phyloP scores from a whole-genome alignment of 2,797 vertebrate species.

The Microctenopoma steveboyesi region DNA sequence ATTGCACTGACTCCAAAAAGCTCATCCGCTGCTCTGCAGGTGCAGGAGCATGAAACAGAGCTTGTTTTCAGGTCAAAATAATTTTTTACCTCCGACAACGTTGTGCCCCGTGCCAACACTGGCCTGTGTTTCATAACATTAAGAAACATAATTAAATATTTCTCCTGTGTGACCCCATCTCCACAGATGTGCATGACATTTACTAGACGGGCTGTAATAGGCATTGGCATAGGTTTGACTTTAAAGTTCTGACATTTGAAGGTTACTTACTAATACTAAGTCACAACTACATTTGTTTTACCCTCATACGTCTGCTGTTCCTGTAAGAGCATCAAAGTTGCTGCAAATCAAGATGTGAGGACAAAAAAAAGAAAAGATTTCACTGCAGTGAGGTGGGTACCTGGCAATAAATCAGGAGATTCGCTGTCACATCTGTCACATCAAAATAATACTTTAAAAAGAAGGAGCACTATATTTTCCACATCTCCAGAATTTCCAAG shows the following conservation, averaged over 20 bases:
- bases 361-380: slow-evolving; percentile 5
- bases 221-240: slow-evolving; percentile 5
- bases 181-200: slow-evolving; percentile 9
- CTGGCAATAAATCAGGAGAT: slow-evolving; percentile 21
- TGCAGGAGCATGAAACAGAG: slow-evolving; percentile 51
- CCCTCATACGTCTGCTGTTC: slow-evolving; percentile 4
- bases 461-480: not conserved
- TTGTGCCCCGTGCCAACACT: not conserved
- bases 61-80: slow-evolving; percentile 61
- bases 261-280: slow-evolving; percentile 13
- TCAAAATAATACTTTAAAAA: not conserved
- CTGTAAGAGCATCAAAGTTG: slow-evolving; percentile 1
- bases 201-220: slow-evolving; percentile 20
- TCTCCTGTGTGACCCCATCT: slow-evolving; percentile 12
- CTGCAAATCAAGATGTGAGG: slow-evolving; percentile 9
- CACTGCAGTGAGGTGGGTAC: slow-evolving; percentile 4
- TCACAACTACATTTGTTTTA: slow-evolving; percentile 7
- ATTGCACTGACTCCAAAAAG: slow-evolving; percentile 60
- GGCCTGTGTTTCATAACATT: slow-evolving; percentile 6
- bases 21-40: slow-evolving; percentile 72
- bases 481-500: too few species aligned
- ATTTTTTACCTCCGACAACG: slow-evolving; percentile 19
- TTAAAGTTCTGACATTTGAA: slow-evolving; percentile 22
- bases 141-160: slow-evolving; percentile 12
- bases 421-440: slow-evolving; percentile 11